Evolutionary conservation across 2,888 invertebrate species (phyloP).

Genomic region (Noctua janthe): DNA sequence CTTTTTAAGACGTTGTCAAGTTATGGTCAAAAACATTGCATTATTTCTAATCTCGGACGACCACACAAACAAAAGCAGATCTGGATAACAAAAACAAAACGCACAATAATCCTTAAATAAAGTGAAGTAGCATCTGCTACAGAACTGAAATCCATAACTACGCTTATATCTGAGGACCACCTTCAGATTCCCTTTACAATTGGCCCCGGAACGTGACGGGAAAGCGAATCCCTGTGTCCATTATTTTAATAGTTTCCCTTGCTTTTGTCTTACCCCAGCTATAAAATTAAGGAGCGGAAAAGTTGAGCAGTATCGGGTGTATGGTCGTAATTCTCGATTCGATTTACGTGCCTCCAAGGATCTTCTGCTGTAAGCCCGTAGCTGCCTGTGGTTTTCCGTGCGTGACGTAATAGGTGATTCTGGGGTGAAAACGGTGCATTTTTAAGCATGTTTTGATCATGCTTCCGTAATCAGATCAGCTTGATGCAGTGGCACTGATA

Average conservation of each 20-base stretch:
- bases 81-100: slow-evolving; percentile 38
- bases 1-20: too few relatives aligned
- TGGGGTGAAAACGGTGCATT: slow-evolving; percentile 8
- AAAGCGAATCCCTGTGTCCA: slow-evolving; percentile 75
- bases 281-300: slow-evolving; percentile 71
- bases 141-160: slow-evolving; percentile 73
- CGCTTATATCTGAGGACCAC: slow-evolving; percentile 66
- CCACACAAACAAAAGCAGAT: slow-evolving; percentile 23
- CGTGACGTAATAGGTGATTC: slow-evolving; percentile 24
- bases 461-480: neutral
- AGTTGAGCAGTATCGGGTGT: slow-evolving; percentile 53
- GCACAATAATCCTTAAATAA: slow-evolving; percentile 50
- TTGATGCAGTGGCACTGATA: neutral
- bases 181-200: slow-evolving; percentile 80
- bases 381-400: slow-evolving; percentile 19
- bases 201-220: slow-evolving; percentile 82
- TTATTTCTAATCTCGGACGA: neutral
- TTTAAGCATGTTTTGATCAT: neutral
- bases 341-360: slow-evolving; percentile 50
- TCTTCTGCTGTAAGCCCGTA: neutral
- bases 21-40: neutral
- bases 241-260: slow-evolving; percentile 82
- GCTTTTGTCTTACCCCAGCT: slow-evolving; percentile 69
- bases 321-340: slow-evolving; percentile 58
- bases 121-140: slow-evolving; percentile 74